Evolutionary conservation across 37 sponge, comb jelly and placozoan species (phyloP), one percentile per base, ranked within the genome.

Genomic region (Hexactinellida sp.): DNA sequence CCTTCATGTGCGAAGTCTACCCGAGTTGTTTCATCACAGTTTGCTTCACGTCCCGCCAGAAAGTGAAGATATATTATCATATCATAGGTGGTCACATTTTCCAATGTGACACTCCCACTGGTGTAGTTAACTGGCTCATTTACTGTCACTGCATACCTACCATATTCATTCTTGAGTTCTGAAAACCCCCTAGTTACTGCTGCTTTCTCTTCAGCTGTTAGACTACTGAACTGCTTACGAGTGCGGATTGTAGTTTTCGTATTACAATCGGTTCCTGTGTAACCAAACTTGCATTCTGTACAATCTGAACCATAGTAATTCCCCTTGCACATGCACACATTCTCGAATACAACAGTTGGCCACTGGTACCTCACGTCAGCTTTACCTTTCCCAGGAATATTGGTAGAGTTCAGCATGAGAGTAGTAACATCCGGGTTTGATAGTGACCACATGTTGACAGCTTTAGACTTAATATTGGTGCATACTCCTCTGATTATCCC

Each of bases 1-100:
- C 88, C 88, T 36, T 84, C 82, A 55, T 88, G 88, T 28, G 76
- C 88, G 54, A 84, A 88, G 82, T 88, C 88, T 54, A 83, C 30
- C n/a, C n/a, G n/a, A n/a, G n/a, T n/a, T 0, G 28, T 82, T 3
- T 36, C 3, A 51, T 30, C 24, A 35, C 35, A 1, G 41, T 38
- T 34, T 0, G 30, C 83, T 1, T 85, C 85, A 36, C 86, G 35
- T 24, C 37, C 38, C 28, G n/a, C 83, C 23, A 37, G 36, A 37
- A 23, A 0, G 83, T 87, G 87, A 82, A 87, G 28, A 25, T 41
- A 83, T 28, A 87, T 1, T 3, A 87, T 37, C 36, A 83, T 32
- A 54, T 87, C 37, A 39, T 87, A 87, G 54, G 87, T 82, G 55
- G 87, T 36, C 23, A 87, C 83, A 36, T 87, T 87, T 36, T 82